Percentiles rank a stretch among this genome's conserved stretches.
Evolutionary conservation across 2,888 invertebrate genomes (phyloP).

Genomic region (Lacanobia wlatinum): DNA sequence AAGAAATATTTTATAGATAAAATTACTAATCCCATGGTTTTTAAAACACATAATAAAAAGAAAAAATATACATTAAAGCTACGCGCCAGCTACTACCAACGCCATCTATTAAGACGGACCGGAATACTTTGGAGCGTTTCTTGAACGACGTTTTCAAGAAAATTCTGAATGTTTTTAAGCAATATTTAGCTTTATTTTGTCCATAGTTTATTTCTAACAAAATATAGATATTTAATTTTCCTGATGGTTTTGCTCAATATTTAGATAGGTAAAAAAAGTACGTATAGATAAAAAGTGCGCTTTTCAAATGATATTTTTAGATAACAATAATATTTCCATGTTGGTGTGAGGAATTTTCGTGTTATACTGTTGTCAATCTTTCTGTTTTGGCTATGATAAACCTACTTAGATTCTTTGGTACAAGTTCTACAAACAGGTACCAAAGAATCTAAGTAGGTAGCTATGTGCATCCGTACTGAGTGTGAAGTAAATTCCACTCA

Average conservation of each 20-base stretch:
- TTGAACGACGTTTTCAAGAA: neutral
- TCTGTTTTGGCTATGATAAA: neutral
- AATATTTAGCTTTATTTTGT: neutral
- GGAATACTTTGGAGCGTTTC: neutral
- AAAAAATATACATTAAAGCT: no score
- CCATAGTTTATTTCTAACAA: neutral
- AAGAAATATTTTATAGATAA: no score
- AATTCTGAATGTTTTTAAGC: neutral
- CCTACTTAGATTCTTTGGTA: no score
- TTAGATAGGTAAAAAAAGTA: neutral
- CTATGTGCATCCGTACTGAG: neutral
- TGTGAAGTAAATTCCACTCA: neutral
- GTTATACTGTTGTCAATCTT: neutral
- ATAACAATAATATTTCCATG: neutral
- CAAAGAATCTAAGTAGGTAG: neutral
- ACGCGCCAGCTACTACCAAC: constrained; percentile 53
- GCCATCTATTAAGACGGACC: constrained; percentile 68
- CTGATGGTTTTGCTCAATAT: neutral
- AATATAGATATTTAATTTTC: neutral
- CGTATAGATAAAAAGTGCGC: neutral
- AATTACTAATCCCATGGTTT: neutral
- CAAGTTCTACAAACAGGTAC: neutral
- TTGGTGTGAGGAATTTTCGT: neutral
- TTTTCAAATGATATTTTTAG: neutral
- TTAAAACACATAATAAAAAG: neutral